A percentile compares a stretch with the other conserved stretches of the same genome.
These are phyloP conservation scores for Drosophila fuyamai DNA, from an alignment of 1,140 invertebrate species.

Conservation along the genomic window DNA sequence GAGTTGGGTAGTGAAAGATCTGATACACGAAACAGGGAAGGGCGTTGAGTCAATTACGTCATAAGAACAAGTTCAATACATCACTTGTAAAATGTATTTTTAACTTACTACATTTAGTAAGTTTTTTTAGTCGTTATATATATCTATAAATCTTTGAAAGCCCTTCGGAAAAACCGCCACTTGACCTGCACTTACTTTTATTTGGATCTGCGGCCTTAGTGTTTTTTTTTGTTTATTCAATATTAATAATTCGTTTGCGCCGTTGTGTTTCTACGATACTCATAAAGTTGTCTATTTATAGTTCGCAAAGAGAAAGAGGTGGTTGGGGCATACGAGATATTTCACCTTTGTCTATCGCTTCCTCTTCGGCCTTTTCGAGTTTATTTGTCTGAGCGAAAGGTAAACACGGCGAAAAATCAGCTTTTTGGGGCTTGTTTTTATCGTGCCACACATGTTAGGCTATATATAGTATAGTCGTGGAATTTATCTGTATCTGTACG, in stretches of 20 bases:
- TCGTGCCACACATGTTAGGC: constrained; percentile 1
- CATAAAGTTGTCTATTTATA: constrained; percentile 38
- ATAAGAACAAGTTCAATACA: constrained; percentile 1
- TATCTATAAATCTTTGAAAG: too few species aligned
- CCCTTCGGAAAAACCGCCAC: constrained; percentile 3
- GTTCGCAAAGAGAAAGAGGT: not conserved
- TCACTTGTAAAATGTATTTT: not conserved
- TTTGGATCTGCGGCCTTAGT: not conserved
- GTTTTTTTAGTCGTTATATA: not conserved
- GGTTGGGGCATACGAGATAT: constrained; percentile 10
- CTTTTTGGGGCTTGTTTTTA: constrained; percentile 36
- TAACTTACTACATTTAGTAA: not conserved
- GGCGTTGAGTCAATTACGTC: not conserved
- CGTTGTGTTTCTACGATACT: not conserved
- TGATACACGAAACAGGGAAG: not conserved
- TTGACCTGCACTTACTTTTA: constrained; percentile 14
- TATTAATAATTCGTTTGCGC: constrained; percentile 29
- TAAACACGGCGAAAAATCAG: constrained; percentile 39
- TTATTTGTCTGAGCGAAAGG: constrained; percentile 40
- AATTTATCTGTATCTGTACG: constrained; percentile 28
- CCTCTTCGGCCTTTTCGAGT: constrained; percentile 30
- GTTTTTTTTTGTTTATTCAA: constrained; percentile 17
- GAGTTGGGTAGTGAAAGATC: not conserved
- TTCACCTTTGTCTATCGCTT: constrained; percentile 21
- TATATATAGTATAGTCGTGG: constrained; percentile 22